Evolutionary conservation across 2,888 invertebrate genomes (phyloP).

Genomic region (Archaeoteleia sp.): DNA sequence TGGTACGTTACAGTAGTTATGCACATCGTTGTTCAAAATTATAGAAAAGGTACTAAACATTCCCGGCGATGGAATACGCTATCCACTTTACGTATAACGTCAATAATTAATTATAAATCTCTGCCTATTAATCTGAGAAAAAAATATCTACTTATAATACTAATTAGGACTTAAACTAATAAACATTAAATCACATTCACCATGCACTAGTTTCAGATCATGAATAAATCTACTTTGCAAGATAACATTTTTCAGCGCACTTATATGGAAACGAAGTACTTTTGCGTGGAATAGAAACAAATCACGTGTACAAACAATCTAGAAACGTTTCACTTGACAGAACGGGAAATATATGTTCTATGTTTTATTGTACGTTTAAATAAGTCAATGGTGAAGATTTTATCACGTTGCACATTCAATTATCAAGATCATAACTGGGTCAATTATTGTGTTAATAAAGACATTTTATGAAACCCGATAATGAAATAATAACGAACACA

Average conservation of each 20-base stretch:
- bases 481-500: no score
- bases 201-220: slow-evolving; percentile 54
- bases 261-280: slow-evolving; percentile 16
- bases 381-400: no score
- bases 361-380: no score
- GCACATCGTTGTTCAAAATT: slow-evolving; percentile 48
- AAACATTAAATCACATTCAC: slow-evolving; percentile 55
- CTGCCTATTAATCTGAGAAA: slow-evolving; percentile 54
- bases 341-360: no score
- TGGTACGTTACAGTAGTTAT: slow-evolving; percentile 34
- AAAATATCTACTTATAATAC: slow-evolving; percentile 59
- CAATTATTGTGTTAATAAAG: no score
- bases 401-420: no score
- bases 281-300: not conserved
- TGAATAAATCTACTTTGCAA: slow-evolving; percentile 51
- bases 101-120: slow-evolving; percentile 49
- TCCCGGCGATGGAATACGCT: slow-evolving; percentile 56
- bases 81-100: slow-evolving; percentile 57
- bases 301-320: not conserved
- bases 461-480: no score
- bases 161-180: slow-evolving; percentile 59
- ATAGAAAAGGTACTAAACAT: slow-evolving; percentile 60
- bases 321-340: no score
- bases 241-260: no score
- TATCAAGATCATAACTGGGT: no score